Evolutionary conservation across 2,888 invertebrate species (phyloP).

Genomic region (Hydrotaea cyrtoneurina): DNA sequence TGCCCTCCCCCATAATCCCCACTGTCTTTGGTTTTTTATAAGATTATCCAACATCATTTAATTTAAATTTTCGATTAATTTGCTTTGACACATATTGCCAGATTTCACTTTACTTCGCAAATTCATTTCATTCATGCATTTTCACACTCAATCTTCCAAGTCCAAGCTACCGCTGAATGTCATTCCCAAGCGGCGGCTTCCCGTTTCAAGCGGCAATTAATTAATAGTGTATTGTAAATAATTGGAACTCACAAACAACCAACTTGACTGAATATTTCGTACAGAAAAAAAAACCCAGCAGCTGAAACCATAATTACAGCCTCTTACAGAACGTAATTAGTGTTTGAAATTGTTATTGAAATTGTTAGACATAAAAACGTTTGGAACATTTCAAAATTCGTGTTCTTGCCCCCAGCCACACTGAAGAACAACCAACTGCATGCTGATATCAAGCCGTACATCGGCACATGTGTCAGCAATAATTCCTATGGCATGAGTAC

Average conservation of each 20-base stretch:
- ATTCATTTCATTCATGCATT: neutral
- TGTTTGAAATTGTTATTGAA: neutral
- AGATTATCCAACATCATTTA: too few relatives aligned
- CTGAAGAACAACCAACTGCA: neutral
- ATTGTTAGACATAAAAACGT: neutral
- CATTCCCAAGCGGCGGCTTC: neutral
- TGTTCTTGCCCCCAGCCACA: neutral
- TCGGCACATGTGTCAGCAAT: neutral
- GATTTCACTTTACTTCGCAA: neutral
- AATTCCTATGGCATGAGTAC: neutral
- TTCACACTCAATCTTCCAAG: too few relatives aligned
- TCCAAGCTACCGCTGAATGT: neutral
- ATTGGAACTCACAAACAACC: neutral
- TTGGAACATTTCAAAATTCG: neutral
- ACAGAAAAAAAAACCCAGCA: slow-evolving; percentile 1
- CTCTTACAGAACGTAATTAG: slow-evolving; percentile 5
- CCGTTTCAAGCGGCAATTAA: neutral
- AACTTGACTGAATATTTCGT: neutral
- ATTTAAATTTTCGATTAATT: too few relatives aligned
- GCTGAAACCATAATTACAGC: neutral
- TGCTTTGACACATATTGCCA: too few relatives aligned
- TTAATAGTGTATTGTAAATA: neutral
- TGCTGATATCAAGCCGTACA: neutral
- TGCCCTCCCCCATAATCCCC: too few relatives aligned
- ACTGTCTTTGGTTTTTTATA: too few relatives aligned